Base-by-base conservation (phyloP, 2,888 invertebrate species). In the Oligia latruncula region DNA sequence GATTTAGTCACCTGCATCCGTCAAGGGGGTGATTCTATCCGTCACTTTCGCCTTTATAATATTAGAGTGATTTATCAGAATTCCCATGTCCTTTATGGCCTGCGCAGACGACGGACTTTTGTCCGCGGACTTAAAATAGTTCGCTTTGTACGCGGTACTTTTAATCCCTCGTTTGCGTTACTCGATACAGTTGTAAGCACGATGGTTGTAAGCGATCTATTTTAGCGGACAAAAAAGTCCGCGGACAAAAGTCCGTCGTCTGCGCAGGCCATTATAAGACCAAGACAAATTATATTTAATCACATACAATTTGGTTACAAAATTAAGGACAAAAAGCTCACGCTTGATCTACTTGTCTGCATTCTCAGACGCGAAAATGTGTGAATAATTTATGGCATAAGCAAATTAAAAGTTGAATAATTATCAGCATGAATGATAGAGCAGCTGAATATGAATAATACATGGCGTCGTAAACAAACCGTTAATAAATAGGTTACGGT, bases 401-500 rank as follows among this genome's bases (percentile, higher is more conserved):
- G 70, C 78, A 78, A 85, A 85, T 82, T 82, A 85, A 84, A 74
- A 85, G 49, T 72, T 62, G 77, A 73, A 82, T 84, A 85, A 82
- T 83, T 70, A 72, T 40, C 40, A 13, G 9, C 20, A 77, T 84
- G 68, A 85, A 85, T 81, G 70, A 81, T 85, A 43, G 58, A 77
- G 40, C 68, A 68, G 58, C 71, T 55, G 20, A 52, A 55, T 72
- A 62, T 73, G 65, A 83, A 85, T 85, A 64, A 75, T 55, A 77
- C 81, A 81, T 83, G 65, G 23, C 60, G 62, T 81, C 82, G 65
- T 83, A 85, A 83, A 83, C 58, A 65, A 60, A 43, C 62, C 46
- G 58, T 77, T 74, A 85, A 85, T 85, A 85, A 78, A 84, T 85
- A 78, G 84, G 85, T 82, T 78, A 74, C 46, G 4, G 70, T 85